Base-by-base conservation (phyloP, 2,888 invertebrate species). In the Laspeyria flexula region DNA sequence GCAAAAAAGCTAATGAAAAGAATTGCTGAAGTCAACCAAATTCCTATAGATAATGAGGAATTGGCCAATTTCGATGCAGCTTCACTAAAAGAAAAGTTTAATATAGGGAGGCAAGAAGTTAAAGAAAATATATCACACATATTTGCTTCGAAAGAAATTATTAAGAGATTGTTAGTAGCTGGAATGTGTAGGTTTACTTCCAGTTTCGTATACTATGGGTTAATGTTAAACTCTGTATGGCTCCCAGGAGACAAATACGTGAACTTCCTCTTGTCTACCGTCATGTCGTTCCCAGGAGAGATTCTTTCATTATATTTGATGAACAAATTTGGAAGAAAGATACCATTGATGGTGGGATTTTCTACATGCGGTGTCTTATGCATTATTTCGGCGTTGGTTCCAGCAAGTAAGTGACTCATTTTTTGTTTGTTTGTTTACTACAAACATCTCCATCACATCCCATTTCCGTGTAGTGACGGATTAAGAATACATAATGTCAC, bases 261-360 rank as follows among this genome's bases (percentile, higher is more conserved):
- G 1, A 90, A 89, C 60, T 90, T 90, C 45, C 50, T 88, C 11
- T 63, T 90, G 37, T 65, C 84, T 1, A 84, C 89, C 0, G 60
- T 88, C 29, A 86, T 88, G 83, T 89, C 88, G 0, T 88, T 86
- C 33, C 90, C 90, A 0, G 90, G 90, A 0, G 90, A 90, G 52
- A 42, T 89, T 35, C 55, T 86, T 1, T 79, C 81, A 0, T 59
- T 88, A 64, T 83, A 83, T 51, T 53, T 84, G 43, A 86, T 90
- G 87, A 86, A 87, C 57, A 88, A 77, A 53, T 55, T 83, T 13
- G 90, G 90, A 4, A 79, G 90, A 34, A 86, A 83, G 48, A 29
- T 73, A 47, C 85, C 90, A 0, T 56, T 90, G 16, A 70, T 83
- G 29, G 61, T 71, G 1, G 87, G 88, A 0, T 90, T 74, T 53